These are phyloP conservation scores for Yponomeuta malinellus DNA, from an alignment of 2,888 invertebrate species.

Conservation along the genomic window DNA sequence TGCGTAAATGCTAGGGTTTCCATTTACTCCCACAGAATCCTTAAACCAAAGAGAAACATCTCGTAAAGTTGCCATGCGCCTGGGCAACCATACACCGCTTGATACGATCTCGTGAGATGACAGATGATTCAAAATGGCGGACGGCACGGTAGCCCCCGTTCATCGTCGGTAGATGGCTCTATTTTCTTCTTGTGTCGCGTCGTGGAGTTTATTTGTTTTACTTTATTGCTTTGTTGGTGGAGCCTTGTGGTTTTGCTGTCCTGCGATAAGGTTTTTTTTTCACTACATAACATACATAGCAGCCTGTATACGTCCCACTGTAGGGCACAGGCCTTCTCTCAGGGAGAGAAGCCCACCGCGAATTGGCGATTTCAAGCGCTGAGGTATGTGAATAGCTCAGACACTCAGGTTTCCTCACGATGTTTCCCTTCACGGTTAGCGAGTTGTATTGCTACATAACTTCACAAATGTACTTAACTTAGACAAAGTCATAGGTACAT, in stretches of 20 bases:
- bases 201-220: constrained; percentile 14
- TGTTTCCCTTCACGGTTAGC: too few relatives aligned
- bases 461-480: too few relatives aligned
- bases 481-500: too few relatives aligned
- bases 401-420: too few relatives aligned
- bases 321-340: too few relatives aligned
- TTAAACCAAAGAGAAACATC: constrained; percentile 18
- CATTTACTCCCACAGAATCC: neutral
- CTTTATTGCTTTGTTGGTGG: neutral
- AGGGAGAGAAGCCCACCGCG: too few relatives aligned
- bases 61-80: constrained; percentile 24
- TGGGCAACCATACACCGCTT: constrained; percentile 37
- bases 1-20: neutral
- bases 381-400: too few relatives aligned
- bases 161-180: constrained; percentile 19
- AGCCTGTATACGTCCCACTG: too few relatives aligned
- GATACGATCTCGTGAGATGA: constrained; percentile 32
- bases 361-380: too few relatives aligned
- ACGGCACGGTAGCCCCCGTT: constrained; percentile 28
- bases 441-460: too few relatives aligned
- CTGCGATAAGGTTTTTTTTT: neutral
- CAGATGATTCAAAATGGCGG: constrained; percentile 20
- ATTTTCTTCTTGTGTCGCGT: constrained; percentile 4
- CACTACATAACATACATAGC: too few relatives aligned
- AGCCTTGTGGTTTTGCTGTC: neutral